Base-by-base conservation (phyloP, 2,797 vertebrate species). In the Eulemur coronatus region DNA sequence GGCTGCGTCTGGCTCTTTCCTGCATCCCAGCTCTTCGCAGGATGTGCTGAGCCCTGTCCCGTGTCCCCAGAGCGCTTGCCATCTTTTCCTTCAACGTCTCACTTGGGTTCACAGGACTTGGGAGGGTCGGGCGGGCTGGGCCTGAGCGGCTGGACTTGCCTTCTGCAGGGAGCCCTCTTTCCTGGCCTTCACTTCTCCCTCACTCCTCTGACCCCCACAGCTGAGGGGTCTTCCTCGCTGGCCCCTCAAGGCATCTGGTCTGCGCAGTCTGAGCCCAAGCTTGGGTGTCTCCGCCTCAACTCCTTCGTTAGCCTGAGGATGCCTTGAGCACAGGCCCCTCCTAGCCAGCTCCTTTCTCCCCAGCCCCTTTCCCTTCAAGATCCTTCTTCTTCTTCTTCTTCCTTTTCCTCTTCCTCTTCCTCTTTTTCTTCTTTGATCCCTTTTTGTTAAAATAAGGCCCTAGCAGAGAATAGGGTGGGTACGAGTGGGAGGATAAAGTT, bases 401-500 rank as follows among this genome's bases (percentile, higher is more conserved):
- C 38, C 38, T 41, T 5, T 41, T 38, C 38, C 38, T 38, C 38
- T 38, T 41, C 6, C 18, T 65, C 7, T n/a, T 43, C 43, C 1
- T 43, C 43, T 46, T 46, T 2, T 46, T 46, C 35, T 20, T 18
- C 35, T 69, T 69, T 15, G 20, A 14, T 22, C 24, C 4, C 13
- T 12, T 69, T 96, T 52, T 52, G 55, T 15, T 93, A 30, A 80
- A 26, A 6, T 82, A 50, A 87, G 57, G 13, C 43, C 63, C 50
- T 46, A 33, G 30, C 24, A 75, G 59, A 80, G 43, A 78, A 46
- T 28, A 43, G 41, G 17, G 1, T 38, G 41, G 17, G 1, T 38
- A 11, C 33, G 11, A 33, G 73, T 4, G 3, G 33, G 72, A 78
- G 38, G 69, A 52, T n/a, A 24, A 30, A 92, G 38, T 41, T 79